Evolutionary conservation across 2,888 invertebrate genomes (phyloP).

Genomic region (Cabera pusaria): DNA sequence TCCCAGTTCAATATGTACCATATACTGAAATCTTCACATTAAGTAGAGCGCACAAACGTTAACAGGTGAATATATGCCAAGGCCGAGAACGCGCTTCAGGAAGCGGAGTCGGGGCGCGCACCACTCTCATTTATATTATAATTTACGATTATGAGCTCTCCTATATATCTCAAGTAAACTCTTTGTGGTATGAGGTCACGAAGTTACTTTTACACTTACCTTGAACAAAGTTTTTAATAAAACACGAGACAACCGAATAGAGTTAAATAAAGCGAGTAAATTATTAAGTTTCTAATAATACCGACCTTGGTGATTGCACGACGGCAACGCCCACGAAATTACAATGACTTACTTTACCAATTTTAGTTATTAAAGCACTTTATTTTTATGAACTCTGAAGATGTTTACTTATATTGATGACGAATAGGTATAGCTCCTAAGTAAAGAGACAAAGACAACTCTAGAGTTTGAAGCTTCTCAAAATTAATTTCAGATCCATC

Average conservation of each 20-base stretch:
- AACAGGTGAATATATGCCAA: constrained; percentile 43
- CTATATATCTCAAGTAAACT: constrained; percentile 8
- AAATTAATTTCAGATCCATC: constrained; percentile 1
- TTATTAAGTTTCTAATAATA: no score
- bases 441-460: not conserved
- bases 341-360: no score
- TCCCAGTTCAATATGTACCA: not conserved
- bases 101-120: constrained; percentile 14
- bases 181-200: constrained; percentile 5
- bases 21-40: constrained; percentile 15
- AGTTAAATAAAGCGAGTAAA: no score
- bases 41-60: constrained; percentile 23
- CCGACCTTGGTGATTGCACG: no score
- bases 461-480: not conserved
- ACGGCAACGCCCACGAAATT: no score
- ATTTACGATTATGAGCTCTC: constrained; percentile 4
- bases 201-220: no score
- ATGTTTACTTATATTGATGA: no score
- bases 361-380: no score
- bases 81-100: constrained; percentile 32
- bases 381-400: no score
- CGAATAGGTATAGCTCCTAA: no score
- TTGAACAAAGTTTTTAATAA: no score
- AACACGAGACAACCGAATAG: no score
- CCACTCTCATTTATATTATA: constrained; percentile 12